A percentile compares a stretch with the other conserved stretches of the same genome.
Conservation (phyloP, 2,113 vertebrate genomes). For the Emydura subglobosa region DNA sequence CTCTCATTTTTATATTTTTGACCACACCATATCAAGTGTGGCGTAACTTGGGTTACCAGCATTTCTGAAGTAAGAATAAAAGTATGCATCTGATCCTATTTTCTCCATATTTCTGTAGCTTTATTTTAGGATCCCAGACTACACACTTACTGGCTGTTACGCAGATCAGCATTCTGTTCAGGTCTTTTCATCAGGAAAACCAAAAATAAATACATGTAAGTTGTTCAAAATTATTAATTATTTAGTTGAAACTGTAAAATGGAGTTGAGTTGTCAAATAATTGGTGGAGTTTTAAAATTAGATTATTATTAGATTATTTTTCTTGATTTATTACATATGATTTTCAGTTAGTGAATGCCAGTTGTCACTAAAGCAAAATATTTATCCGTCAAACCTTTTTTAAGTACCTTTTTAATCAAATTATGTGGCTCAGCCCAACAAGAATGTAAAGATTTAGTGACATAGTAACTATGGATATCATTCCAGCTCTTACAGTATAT, state of each 20-base stretch:
- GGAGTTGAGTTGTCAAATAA: not conserved
- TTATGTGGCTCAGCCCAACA: not conserved
- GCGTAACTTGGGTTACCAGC: not conserved
- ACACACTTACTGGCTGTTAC: slow-evolving; percentile 91
- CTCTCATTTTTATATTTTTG: not conserved
- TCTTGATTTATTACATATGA: not conserved
- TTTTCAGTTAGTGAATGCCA: not conserved
- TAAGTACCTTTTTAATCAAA: not conserved
- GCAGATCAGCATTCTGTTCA: slow-evolving; percentile 94
- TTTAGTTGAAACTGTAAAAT: not conserved
- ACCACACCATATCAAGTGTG: too few species aligned
- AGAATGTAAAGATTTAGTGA: not conserved
- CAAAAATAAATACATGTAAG: slow-evolving; percentile 89
- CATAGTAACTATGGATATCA: not conserved
- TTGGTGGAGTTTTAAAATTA: not conserved
- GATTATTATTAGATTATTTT: not conserved
- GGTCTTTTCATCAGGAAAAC: slow-evolving; percentile 90
- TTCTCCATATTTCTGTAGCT: slow-evolving; percentile 80
- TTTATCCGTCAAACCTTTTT: not conserved
- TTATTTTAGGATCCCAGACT: slow-evolving; percentile 91
- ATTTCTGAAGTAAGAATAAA: not conserved
- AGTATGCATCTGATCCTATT: not conserved
- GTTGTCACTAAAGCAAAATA: not conserved
- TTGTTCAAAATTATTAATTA: slow-evolving; percentile 16
- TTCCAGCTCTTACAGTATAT: not conserved